A percentile compares a stretch with the other conserved stretches of the same genome.
These are phyloP conservation scores for Caenorhabditis remanei DNA, from an alignment of 1,140 invertebrate species.

Conservation along the genomic window DNA sequence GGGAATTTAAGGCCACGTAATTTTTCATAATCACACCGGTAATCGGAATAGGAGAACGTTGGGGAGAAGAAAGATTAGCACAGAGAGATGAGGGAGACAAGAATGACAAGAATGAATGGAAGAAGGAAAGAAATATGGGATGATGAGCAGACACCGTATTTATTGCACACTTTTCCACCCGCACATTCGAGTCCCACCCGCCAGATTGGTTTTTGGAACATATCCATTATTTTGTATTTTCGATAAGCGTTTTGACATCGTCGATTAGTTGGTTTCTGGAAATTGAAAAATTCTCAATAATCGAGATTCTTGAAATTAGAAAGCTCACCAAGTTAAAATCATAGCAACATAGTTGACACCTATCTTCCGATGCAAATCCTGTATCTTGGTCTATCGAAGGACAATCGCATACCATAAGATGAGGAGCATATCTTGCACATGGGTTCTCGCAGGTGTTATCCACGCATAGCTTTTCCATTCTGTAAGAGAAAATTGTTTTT, in stretches of 20 bases:
- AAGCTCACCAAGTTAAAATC: slow-evolving; percentile 76
- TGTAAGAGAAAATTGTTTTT: slow-evolving; percentile 59
- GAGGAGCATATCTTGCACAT: slow-evolving; percentile 74
- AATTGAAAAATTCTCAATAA: background rate
- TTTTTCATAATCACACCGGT: slow-evolving; percentile 56
- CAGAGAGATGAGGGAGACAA: slow-evolving; percentile 40
- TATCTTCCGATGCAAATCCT: slow-evolving; percentile 76
- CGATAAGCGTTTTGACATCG: slow-evolving; percentile 77
- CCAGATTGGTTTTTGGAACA: slow-evolving; percentile 75
- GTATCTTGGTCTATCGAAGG: slow-evolving; percentile 76
- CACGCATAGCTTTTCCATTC: slow-evolving; percentile 77
- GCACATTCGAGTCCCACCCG: slow-evolving; percentile 76
- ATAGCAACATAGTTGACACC: slow-evolving; percentile 77
- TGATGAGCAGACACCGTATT: slow-evolving; percentile 75
- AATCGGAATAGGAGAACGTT: slow-evolving; percentile 6
- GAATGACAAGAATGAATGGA: slow-evolving; percentile 42
- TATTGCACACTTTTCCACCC: slow-evolving; percentile 77
- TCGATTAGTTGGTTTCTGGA: slow-evolving; percentile 76
- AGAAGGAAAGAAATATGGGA: slow-evolving; percentile 54
- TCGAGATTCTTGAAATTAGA: background rate
- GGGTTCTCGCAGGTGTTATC: slow-evolving; percentile 77
- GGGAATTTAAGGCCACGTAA: slow-evolving; percentile 1
- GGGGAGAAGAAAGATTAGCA: slow-evolving; percentile 48
- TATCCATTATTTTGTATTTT: slow-evolving; percentile 74
- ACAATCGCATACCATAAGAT: slow-evolving; percentile 78